phyloP scores from a whole-genome alignment of 2,888 invertebrate genomes.

The Hydropsyche betteni region DNA sequence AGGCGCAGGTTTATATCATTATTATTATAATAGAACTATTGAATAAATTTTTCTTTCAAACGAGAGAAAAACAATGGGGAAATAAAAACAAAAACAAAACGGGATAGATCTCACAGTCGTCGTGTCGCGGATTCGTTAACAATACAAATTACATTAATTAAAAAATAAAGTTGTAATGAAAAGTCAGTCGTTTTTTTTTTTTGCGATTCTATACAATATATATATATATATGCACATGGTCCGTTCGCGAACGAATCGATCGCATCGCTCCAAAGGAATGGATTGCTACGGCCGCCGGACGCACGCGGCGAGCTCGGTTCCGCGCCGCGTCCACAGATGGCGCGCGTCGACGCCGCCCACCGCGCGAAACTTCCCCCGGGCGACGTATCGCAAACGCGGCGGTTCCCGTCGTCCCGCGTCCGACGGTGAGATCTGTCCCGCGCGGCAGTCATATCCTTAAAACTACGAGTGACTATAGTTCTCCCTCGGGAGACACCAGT shows the following conservation, averaged over 20 bases:
- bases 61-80: too few species aligned
- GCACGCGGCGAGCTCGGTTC: background rate
- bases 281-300: background rate
- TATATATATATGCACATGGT: background rate
- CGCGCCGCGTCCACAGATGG: too few species aligned
- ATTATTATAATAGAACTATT: constrained; percentile 17
- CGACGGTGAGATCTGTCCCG: constrained; percentile 43
- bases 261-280: background rate
- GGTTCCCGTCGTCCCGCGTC: background rate
- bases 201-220: background rate
- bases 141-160: background rate
- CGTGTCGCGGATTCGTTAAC: background rate
- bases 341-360: too few species aligned
- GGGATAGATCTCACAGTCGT: constrained; percentile 21
- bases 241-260: constrained; percentile 4
- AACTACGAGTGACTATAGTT: constrained; percentile 36
- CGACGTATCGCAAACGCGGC: too few species aligned
- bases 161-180: background rate
- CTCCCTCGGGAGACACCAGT: constrained; percentile 27
- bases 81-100: background rate
- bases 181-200: constrained; percentile 3
- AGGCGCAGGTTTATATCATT: constrained; percentile 19
- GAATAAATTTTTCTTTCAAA: too few species aligned
- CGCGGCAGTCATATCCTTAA: constrained; percentile 38
- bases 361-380: too few species aligned